Conservation (phyloP, 2,797 vertebrate genomes). For the Morelia viridis region DNA sequence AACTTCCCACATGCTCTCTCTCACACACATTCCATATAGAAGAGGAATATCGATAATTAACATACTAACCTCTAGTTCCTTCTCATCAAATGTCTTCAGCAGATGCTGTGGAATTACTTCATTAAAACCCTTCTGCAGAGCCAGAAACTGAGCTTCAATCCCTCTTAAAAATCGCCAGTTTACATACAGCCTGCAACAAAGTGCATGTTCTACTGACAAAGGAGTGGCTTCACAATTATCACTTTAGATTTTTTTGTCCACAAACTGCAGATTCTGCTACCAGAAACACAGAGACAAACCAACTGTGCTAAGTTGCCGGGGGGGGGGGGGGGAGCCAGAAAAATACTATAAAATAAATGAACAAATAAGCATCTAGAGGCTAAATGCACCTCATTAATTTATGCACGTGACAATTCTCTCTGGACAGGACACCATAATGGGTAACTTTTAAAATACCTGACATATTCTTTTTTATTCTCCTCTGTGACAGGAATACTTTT, state of each 20-base stretch:
- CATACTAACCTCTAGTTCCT: slow-evolving; percentile 90
- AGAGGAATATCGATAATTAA: neutral
- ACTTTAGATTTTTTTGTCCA: neutral
- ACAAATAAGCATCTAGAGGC: neutral
- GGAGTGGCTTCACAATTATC: slow-evolving; percentile 34
- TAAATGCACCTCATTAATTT: neutral
- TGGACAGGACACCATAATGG: neutral
- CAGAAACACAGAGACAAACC: neutral
- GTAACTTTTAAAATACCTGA: slow-evolving; percentile 74
- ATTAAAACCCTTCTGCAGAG: slow-evolving; percentile 97
- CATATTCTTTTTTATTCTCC: slow-evolving; percentile 94
- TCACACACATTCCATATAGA: neutral
- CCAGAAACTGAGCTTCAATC: slow-evolving; percentile 97
- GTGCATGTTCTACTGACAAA: slow-evolving; percentile 43
- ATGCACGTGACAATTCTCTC: neutral
- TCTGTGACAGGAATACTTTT: slow-evolving; percentile 90
- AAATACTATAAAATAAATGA: neutral
- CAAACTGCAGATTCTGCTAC: neutral
- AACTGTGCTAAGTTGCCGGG: neutral
- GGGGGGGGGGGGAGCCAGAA: neutral
- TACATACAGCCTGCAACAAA: slow-evolving; percentile 86
- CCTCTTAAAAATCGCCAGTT: slow-evolving; percentile 97
- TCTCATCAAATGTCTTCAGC: slow-evolving; percentile 96
- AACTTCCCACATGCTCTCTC: neutral
- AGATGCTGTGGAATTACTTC: slow-evolving; percentile 98